phyloP scores from a whole-genome alignment of 1,140 invertebrate genomes.

The Drosophila lacteicornis region DNA sequence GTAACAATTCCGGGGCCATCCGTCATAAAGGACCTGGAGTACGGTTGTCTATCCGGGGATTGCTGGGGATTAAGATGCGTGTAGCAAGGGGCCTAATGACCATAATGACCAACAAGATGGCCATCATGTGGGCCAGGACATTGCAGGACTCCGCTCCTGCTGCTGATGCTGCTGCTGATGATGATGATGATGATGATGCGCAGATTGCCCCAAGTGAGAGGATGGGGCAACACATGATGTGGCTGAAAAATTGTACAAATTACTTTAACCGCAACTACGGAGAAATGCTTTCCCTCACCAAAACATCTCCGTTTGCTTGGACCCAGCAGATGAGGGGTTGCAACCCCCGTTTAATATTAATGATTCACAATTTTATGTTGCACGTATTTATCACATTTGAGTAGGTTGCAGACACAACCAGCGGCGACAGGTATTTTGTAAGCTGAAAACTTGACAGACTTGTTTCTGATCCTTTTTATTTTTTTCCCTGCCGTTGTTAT shows the following conservation, averaged over 20 bases:
- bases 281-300: constrained; percentile 43
- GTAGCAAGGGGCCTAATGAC: constrained; percentile 69
- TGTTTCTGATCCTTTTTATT: constrained; percentile 75
- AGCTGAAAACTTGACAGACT: constrained; percentile 82
- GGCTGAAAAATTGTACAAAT: constrained; percentile 83
- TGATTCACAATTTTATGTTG: constrained; percentile 81
- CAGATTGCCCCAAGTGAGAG: constrained; percentile 46
- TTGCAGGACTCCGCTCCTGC: constrained; percentile 28
- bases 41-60: constrained; percentile 51
- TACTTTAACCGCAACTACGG: constrained; percentile 60
- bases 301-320: constrained; percentile 66
- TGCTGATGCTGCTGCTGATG: constrained; percentile 39
- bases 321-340: constrained; percentile 28
- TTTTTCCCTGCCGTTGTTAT: constrained; percentile 58
- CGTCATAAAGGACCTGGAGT: constrained; percentile 65
- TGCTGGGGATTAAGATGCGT: constrained; percentile 69
- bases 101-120: constrained; percentile 77
- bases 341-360: constrained; percentile 73
- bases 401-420: constrained; percentile 48
- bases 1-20: constrained; percentile 53
- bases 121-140: constrained; percentile 59
- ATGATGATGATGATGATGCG: constrained; percentile 64
- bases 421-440: constrained; percentile 80
- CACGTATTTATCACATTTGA: constrained; percentile 82
- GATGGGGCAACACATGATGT: constrained; percentile 72